Percentiles rank a stretch among this genome's conserved stretches.
Conservation (phyloP, 1,140 invertebrate species). For the Drosophila bocki region DNA sequence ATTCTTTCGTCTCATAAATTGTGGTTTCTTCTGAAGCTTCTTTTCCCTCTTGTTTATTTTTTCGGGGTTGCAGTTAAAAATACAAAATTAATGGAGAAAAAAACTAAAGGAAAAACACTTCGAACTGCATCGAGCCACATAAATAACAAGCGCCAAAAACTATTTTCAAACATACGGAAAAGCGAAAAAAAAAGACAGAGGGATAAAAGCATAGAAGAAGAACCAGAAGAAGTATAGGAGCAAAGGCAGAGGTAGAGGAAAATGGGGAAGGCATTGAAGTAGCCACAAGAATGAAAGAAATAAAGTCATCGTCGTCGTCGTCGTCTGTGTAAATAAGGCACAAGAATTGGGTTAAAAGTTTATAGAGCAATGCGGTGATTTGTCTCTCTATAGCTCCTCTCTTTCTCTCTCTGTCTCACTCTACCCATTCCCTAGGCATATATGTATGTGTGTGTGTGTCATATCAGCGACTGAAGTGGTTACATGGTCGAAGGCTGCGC, state of each 20-base stretch:
- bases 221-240: not conserved
- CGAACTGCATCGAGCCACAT: conserved; percentile 46
- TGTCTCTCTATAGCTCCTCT: conserved; percentile 41
- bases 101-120: conserved; percentile 29
- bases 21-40: not conserved
- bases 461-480: conserved; percentile 75
- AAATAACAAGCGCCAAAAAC: conserved; percentile 50
- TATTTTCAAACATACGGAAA: conserved; percentile 31
- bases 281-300: conserved; percentile 38
- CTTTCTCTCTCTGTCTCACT: conserved; percentile 1
- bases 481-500: conserved; percentile 79
- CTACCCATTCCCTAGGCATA: not conserved
- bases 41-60: not conserved
- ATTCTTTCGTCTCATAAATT: conserved; percentile 14
- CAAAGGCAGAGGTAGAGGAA: not conserved
- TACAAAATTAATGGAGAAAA: conserved; percentile 45
- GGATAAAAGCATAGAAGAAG: not conserved
- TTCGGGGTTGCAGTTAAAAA: conserved; percentile 37
- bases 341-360: conserved; percentile 80
- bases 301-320: conserved; percentile 60
- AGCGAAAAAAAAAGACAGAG: not conserved
- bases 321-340: conserved; percentile 79
- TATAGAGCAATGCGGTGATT: conserved; percentile 80
- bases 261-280: conserved; percentile 29
- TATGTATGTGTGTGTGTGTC: conserved; percentile 36